Percentiles rank a stretch among this genome's conserved stretches.
Conservation (phyloP, 2,888 invertebrate species). For the Julus scanicus region DNA sequence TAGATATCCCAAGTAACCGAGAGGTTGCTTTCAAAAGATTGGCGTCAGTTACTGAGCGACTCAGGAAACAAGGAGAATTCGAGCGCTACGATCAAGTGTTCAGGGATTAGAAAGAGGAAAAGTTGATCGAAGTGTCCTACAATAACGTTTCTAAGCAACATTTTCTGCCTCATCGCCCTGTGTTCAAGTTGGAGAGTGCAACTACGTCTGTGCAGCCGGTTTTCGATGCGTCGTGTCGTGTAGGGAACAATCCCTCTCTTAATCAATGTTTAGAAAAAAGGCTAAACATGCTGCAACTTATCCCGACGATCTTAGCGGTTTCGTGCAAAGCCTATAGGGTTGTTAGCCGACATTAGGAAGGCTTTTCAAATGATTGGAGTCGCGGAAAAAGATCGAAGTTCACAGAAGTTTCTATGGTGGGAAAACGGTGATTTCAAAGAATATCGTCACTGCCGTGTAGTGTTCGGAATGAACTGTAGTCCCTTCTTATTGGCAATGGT, state of each 20-base stretch:
- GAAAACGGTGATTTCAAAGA: no score
- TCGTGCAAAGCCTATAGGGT: no score
- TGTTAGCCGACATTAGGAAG: no score
- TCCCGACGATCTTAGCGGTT: no score
- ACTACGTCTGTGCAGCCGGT: background rate
- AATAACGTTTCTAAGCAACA: background rate
- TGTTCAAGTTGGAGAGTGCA: background rate
- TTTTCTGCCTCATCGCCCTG: background rate
- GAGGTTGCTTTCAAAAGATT: background rate
- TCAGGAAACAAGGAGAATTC: background rate
- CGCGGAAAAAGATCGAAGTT: no score
- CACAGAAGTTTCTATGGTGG: no score
- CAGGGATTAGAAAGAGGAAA: background rate
- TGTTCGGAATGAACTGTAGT: slow-evolving; percentile 31
- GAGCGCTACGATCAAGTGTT: background rate
- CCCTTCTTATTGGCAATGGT: slow-evolving; percentile 17
- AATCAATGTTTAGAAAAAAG: slow-evolving; percentile 16
- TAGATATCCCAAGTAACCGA: background rate
- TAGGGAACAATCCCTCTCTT: background rate
- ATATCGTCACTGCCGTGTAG: background rate
- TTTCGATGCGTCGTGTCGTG: background rate
- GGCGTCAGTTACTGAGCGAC: background rate
- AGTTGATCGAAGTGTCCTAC: background rate
- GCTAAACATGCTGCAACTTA: background rate
- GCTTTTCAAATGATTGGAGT: no score